Evolutionary conservation across 2,888 invertebrate genomes (phyloP), one percentile per base, ranked within the genome.

Genomic region (Drosophila sordidula): DNA sequence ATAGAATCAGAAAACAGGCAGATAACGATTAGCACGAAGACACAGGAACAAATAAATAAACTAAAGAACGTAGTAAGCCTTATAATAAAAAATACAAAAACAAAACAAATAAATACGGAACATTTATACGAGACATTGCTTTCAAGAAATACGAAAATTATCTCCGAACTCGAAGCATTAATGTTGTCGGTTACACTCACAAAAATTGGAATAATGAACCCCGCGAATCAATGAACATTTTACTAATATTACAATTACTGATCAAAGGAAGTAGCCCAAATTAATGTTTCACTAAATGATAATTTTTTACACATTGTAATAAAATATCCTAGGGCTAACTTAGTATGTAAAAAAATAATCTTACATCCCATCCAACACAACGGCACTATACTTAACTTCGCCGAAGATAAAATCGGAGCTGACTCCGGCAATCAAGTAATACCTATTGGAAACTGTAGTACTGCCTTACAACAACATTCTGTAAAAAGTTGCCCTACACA

Each of bases 301-400:
- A 2, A 38, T 44, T 26, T 55, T 34, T 11, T 45, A 25, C 36
- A 54, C 25, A 41, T 49, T 29, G 25, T 41, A 26, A 50, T 50
- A 8, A 50, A 50, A 58, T 49, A 25, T 4, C 49, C 36, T 26
- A 50, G 25, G n/a, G 36, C 42, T 25, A 42, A 22, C 12, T 5
- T 25, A 22, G 25, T 9, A 12, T 44, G 44, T 26, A 25, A 26
- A 6, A 5, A 42, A 18, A 9, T 41, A 18, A 41, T 18, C 2
- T 8, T 29, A 6, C 8, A 29, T 18, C 22, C 22, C 22, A 22
- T 22, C 4, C 42, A 42, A 2, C 38, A 14, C 14, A 54, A 54
- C 41, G 52, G 50, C 14, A 38, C 9, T 3, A 41, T 41, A 9
- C 4, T 44, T 12, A 22, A 22, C 6, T n/a, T 25, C 25, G 12